Conservation (phyloP, 1,140 invertebrate species). For the Bactericera cockerelli region DNA sequence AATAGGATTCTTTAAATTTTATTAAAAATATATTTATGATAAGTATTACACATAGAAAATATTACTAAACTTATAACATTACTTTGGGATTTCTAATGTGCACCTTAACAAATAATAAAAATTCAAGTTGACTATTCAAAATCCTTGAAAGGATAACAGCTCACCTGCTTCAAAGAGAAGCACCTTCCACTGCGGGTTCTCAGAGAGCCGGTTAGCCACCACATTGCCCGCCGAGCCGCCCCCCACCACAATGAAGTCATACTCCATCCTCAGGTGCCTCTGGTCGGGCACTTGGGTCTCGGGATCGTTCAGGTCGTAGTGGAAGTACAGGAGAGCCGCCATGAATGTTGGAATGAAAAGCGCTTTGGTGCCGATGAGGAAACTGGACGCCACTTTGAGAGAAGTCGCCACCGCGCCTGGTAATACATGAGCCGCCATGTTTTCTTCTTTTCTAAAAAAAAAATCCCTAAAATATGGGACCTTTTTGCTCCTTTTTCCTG, state of each 20-base stretch:
- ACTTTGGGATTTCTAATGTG: too few species aligned
- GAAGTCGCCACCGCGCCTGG: slow-evolving; percentile 29
- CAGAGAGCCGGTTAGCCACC: slow-evolving; percentile 65
- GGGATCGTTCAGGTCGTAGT: slow-evolving; percentile 71
- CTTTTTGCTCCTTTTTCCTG: too few species aligned
- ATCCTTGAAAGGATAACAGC: too few species aligned
- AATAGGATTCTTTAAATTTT: too few species aligned
- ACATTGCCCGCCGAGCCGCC: slow-evolving; percentile 77
- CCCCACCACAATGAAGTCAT: slow-evolving; percentile 67
- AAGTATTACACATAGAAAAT: too few species aligned
- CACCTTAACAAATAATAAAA: too few species aligned
- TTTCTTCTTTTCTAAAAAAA: too few species aligned
- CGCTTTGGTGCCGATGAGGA: slow-evolving; percentile 51
- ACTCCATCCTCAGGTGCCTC: slow-evolving; percentile 42
- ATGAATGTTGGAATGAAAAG: slow-evolving; percentile 60
- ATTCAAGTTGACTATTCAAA: too few species aligned
- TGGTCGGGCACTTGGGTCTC: slow-evolving; percentile 58
- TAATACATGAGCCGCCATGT: background rate
- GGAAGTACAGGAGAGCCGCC: slow-evolving; percentile 61
- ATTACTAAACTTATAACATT: too few species aligned
- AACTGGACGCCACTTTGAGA: slow-evolving; percentile 46
- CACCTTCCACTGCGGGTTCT: slow-evolving; percentile 59
- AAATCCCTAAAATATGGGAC: too few species aligned
- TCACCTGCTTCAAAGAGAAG: slow-evolving; percentile 63
- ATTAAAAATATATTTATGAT: too few species aligned